These are phyloP conservation scores for Protonemura montana DNA, from an alignment of 2,888 invertebrate genomes.

Conservation along the genomic window DNA sequence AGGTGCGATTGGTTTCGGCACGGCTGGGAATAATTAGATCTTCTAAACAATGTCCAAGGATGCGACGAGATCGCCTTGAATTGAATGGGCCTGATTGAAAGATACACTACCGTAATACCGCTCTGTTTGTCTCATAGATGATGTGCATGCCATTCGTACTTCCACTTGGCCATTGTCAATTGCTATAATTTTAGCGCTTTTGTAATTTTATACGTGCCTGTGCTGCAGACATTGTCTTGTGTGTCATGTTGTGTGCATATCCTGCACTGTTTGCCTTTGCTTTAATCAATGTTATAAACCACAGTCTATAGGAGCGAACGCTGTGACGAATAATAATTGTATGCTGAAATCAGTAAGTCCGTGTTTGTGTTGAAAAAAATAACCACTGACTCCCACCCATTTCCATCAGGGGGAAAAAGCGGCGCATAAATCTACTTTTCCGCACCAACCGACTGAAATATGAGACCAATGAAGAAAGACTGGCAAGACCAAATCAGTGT, in stretches of 20 bases:
- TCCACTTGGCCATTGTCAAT: neutral
- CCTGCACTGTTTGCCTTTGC: neutral
- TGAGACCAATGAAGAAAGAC: neutral
- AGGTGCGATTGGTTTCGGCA: constrained; percentile 24
- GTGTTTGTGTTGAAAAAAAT: neutral
- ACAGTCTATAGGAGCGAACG: neutral
- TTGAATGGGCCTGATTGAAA: neutral
- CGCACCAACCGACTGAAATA: neutral
- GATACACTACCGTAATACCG: neutral
- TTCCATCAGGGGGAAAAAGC: neutral
- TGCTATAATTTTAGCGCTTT: constrained; percentile 1
- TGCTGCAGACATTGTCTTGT: neutral
- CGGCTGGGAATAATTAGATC: neutral
- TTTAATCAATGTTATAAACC: neutral
- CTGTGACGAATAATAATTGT: constrained; percentile 12
- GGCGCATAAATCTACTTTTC: neutral
- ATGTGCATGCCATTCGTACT: neutral
- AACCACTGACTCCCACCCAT: neutral
- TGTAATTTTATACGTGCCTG: constrained; percentile 12
- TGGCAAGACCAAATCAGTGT: neutral
- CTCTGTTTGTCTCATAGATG: neutral
- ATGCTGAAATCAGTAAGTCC: neutral
- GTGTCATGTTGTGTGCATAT: neutral
- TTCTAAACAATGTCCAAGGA: constrained; percentile 18
- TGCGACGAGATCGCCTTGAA: constrained; percentile 4